A percentile compares a stretch with the other conserved stretches of the same genome.
Evolutionary conservation across 2,888 invertebrate genomes (phyloP).

Genomic region (Ommatoiulus sabulosus): DNA sequence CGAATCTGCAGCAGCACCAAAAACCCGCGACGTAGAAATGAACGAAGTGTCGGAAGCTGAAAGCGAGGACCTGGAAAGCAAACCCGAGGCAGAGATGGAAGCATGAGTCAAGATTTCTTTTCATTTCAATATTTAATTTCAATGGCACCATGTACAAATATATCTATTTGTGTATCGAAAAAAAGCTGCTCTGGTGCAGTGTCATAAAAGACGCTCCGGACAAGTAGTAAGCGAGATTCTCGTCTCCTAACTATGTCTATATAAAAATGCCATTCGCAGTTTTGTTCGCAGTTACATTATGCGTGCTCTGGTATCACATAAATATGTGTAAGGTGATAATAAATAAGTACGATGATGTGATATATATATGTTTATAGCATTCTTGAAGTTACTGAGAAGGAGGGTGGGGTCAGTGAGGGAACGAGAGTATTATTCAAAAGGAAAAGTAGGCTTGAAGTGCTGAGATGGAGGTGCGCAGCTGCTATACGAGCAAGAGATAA

Average conservation of each 20-base stretch:
- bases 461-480: background rate
- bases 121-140: constrained; percentile 17
- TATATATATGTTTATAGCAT: background rate
- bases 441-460: background rate
- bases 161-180: constrained; percentile 37
- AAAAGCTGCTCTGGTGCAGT: constrained; percentile 26
- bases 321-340: background rate
- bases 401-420: background rate
- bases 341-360: constrained; percentile 13
- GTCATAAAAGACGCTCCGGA: constrained; percentile 20
- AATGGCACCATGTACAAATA: constrained; percentile 39
- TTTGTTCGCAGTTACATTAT: background rate
- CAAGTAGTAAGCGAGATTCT: constrained; percentile 28
- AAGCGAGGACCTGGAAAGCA: background rate
- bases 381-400: background rate
- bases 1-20: background rate
- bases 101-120: background rate
- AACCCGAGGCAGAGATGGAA: background rate
- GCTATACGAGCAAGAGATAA: background rate
- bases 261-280: constrained; percentile 3
- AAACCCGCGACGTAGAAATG: background rate
- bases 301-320: constrained; percentile 32
- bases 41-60: background rate
- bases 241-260: background rate
- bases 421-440: background rate